These are phyloP conservation scores for Alviniconcha marisindica DNA, from an alignment of 1,140 invertebrate species.

Conservation along the genomic window DNA sequence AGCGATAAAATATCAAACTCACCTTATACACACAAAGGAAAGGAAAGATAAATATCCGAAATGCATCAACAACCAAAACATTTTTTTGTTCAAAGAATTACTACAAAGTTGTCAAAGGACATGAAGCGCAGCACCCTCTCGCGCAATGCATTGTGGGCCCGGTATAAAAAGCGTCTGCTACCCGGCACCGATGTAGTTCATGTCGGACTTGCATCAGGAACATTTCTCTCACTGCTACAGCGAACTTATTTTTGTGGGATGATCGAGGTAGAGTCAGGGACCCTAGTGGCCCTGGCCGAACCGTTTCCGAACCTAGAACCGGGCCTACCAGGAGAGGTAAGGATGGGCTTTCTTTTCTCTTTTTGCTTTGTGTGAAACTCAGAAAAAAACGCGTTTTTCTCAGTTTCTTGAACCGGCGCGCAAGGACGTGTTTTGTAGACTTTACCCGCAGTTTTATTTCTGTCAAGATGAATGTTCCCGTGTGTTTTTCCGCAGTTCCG, in stretches of 20 bases:
- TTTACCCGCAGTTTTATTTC: too few species aligned
- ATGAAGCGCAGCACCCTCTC: background rate
- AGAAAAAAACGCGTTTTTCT: background rate
- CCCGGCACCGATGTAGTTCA: conserved; percentile 3
- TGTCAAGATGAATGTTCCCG: too few species aligned
- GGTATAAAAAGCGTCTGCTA: conserved; percentile 11
- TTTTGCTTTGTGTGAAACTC: background rate
- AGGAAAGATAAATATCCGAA: too few species aligned
- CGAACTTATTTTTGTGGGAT: background rate
- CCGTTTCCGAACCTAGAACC: background rate
- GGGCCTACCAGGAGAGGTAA: background rate
- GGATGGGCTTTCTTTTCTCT: background rate
- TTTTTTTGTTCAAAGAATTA: too few species aligned
- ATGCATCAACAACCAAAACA: too few species aligned
- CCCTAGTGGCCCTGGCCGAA: background rate
- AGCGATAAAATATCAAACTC: too few species aligned
- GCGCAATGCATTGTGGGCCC: conserved; percentile 28
- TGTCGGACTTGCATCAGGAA: conserved; percentile 3
- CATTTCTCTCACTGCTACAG: background rate
- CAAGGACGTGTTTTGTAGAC: too few species aligned
- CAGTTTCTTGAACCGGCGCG: too few species aligned
- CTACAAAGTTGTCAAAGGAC: too few species aligned
- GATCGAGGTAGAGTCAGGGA: background rate
- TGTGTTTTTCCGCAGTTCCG: too few species aligned
- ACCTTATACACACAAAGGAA: too few species aligned